phyloP scores from a whole-genome alignment of 1,140 invertebrate genomes.

The Notospermus geniculatus region DNA sequence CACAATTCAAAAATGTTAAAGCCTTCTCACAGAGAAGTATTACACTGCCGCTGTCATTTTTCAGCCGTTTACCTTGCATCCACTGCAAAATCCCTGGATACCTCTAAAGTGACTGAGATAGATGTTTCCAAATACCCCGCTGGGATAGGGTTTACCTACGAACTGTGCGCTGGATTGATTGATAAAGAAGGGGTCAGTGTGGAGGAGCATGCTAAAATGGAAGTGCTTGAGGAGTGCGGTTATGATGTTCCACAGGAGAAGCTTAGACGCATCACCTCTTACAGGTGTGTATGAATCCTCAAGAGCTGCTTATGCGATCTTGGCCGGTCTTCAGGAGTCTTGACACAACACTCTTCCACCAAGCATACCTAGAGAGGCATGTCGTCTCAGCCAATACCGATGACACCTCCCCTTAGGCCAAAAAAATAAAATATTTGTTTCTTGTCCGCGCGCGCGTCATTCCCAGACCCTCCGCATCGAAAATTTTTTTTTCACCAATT shows the following conservation, averaged over 20 bases:
- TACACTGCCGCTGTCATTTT: no score
- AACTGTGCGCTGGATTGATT: conserved; percentile 92
- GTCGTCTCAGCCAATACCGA: not conserved
- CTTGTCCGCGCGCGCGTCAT: no score
- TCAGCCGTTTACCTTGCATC: conserved; percentile 69
- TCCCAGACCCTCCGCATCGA: no score
- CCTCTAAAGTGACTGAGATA: conserved; percentile 23
- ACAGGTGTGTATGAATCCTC: conserved; percentile 61
- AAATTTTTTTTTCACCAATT: no score
- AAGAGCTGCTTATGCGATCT: no score
- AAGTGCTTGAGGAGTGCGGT: conserved; percentile 92
- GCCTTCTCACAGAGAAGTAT: conserved; percentile 11
- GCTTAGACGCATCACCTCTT: conserved; percentile 73
- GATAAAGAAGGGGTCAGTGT: conserved; percentile 80
- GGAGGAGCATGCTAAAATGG: conserved; percentile 79
- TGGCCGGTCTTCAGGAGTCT: not conserved
- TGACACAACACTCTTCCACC: not conserved
- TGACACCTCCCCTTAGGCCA: not conserved
- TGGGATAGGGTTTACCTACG: conserved; percentile 75
- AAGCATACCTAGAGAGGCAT: not conserved
- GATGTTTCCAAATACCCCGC: conserved; percentile 73
- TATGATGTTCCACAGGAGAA: conserved; percentile 75
- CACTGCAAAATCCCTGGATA: conserved; percentile 14
- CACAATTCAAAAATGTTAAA: conserved; percentile 17
- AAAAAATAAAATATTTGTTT: no score